A percentile compares a stretch with the other conserved stretches of the same genome.
Conservation (phyloP, 2,888 invertebrate genomes). For the Folsomia candida region DNA sequence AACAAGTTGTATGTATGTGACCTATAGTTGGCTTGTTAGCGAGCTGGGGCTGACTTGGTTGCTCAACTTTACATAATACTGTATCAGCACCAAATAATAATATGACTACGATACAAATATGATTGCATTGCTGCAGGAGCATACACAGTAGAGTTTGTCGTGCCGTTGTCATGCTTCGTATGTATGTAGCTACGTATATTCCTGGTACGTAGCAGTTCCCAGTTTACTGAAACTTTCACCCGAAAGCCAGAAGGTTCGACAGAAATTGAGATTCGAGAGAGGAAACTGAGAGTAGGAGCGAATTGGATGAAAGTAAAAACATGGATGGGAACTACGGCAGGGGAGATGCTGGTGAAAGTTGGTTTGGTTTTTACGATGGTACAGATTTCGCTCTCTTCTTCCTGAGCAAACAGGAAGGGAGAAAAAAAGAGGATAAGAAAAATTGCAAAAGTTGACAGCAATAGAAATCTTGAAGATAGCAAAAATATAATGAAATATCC, state of each 20-base stretch:
- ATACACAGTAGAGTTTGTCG: not conserved
- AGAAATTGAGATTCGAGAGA: not conserved
- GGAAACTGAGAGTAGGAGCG: not conserved
- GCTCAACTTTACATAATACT: not conserved
- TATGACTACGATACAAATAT: not conserved
- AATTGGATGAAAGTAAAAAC: not conserved
- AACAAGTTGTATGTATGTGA: slow-evolving; percentile 3
- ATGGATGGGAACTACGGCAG: not conserved
- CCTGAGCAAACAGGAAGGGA: not conserved
- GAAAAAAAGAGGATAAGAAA: slow-evolving; percentile 3
- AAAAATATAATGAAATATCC: not conserved
- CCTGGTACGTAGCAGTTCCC: too few species aligned
- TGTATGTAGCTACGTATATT: not conserved
- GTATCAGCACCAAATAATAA: too few species aligned
- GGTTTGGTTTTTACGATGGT: too few species aligned
- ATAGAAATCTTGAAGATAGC: not conserved
- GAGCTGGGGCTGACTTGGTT: not conserved
- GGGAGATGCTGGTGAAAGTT: not conserved
- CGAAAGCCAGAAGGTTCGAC: too few species aligned
- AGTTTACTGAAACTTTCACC: too few species aligned
- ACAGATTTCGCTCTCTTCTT: not conserved
- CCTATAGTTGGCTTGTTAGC: not conserved
- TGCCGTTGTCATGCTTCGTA: not conserved
- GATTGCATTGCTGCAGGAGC: not conserved
- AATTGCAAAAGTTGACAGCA: slow-evolving; percentile 8